phyloP scores from a whole-genome alignment of 2,113 vertebrate species.

The Mystacornis crossleyi region DNA sequence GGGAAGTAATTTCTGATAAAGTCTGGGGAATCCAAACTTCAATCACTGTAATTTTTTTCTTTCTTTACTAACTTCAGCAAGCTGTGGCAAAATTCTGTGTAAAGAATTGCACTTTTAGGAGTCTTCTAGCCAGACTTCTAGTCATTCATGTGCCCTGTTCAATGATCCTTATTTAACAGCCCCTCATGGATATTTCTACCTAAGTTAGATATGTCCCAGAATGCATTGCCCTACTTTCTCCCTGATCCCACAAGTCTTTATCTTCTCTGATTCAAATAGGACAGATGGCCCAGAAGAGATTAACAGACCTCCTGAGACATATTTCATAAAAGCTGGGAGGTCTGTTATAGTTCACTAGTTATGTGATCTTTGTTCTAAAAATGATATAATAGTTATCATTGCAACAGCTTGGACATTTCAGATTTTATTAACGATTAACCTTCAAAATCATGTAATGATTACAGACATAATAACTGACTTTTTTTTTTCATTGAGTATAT shows the following conservation, averaged over 20 bases:
- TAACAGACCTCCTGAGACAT: conserved; percentile 39
- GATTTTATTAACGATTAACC: conserved; percentile 64
- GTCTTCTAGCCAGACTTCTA: not conserved
- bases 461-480: not conserved
- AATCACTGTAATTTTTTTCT: not conserved
- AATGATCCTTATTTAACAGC: conserved; percentile 12
- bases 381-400: conserved; percentile 33
- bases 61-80: not conserved
- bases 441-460: conserved; percentile 59
- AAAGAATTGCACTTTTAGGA: not conserved
- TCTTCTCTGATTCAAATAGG: not conserved
- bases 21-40: not conserved
- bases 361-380: conserved; percentile 63
- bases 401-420: conserved; percentile 61
- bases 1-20: not conserved
- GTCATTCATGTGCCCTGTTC: not conserved
- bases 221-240: conserved; percentile 13
- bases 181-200: not conserved
- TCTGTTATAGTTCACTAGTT: conserved; percentile 49
- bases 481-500: not conserved
- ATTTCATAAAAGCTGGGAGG: conserved; percentile 40
- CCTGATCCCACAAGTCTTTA: not conserved
- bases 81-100: not conserved
- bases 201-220: not conserved
- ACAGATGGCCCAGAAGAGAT: conserved; percentile 59